Evolutionary conservation across 2,888 invertebrate species (phyloP).

Genomic region (Psylliodes chrysocephalus): DNA sequence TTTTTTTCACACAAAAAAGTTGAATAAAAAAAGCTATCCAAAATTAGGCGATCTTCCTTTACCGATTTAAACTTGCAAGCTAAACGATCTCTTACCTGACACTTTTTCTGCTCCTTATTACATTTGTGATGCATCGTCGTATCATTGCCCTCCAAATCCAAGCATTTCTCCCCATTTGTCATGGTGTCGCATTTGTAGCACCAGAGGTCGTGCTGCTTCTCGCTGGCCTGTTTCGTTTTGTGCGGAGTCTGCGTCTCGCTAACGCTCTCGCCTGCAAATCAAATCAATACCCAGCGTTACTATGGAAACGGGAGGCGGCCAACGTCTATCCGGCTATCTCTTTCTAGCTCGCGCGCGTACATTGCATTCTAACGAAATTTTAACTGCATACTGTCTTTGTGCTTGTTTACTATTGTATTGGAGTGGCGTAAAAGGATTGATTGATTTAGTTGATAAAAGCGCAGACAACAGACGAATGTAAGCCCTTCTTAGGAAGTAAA

Average conservation of each 20-base stretch:
- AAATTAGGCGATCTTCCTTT: too few relatives aligned
- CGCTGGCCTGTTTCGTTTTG: slow-evolving; percentile 82
- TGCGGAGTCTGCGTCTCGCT: slow-evolving; percentile 63
- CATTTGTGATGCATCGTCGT: slow-evolving; percentile 77
- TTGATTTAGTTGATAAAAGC: too few relatives aligned
- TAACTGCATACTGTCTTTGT: too few relatives aligned
- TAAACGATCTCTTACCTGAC: slow-evolving; percentile 80
- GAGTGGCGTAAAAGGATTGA: too few relatives aligned
- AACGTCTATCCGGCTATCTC: neutral
- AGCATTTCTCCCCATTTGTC: slow-evolving; percentile 77
- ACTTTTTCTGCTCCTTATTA: slow-evolving; percentile 78
- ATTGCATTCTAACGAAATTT: too few relatives aligned
- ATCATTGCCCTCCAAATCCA: slow-evolving; percentile 70
- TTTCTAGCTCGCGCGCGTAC: neutral
- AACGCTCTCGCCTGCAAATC: slow-evolving; percentile 45
- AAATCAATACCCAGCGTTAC: slow-evolving; percentile 25
- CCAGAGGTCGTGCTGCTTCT: slow-evolving; percentile 81
- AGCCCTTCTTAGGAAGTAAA: too few relatives aligned
- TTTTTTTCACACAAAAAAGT: too few relatives aligned
- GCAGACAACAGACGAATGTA: too few relatives aligned
- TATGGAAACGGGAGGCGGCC: slow-evolving; percentile 11
- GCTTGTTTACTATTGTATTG: neutral
- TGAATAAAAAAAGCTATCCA: too few relatives aligned
- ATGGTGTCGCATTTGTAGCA: slow-evolving; percentile 86
- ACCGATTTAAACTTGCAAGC: neutral